phyloP scores from a whole-genome alignment of 2,888 invertebrate species.

The Petrolisthes cinctipes region DNA sequence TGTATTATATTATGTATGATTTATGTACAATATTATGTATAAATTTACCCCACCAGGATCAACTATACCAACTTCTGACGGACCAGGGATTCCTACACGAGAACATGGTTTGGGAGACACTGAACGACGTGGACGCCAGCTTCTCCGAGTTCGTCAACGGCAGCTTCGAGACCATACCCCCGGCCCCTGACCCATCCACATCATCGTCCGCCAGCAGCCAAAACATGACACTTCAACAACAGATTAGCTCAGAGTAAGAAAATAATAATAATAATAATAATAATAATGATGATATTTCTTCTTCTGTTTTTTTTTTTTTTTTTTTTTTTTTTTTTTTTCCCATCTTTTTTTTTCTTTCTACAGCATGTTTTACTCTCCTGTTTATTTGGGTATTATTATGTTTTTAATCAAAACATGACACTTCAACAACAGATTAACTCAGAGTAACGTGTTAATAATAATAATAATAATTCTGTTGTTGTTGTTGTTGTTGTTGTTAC shows the following conservation, averaged over 20 bases:
- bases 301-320: not conserved
- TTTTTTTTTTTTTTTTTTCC: not conserved
- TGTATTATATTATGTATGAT: not conserved
- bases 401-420: constrained; percentile 45
- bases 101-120: constrained; percentile 74
- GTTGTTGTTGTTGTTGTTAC: too few relatives aligned
- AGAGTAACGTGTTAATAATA: constrained; percentile 69
- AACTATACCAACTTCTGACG: constrained; percentile 73
- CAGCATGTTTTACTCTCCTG: not conserved
- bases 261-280: constrained; percentile 66
- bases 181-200: constrained; percentile 66
- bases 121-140: constrained; percentile 74
- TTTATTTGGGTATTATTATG: not conserved
- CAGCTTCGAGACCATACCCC: constrained; percentile 70
- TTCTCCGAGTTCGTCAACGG: constrained; percentile 72
- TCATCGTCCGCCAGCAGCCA: constrained; percentile 40
- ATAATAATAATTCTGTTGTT: constrained; percentile 67
- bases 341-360: not conserved
- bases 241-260: constrained; percentile 72
- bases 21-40: not conserved
- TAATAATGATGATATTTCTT: constrained; percentile 12
- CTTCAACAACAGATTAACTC: constrained; percentile 71
- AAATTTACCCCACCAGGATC: not conserved
- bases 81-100: constrained; percentile 74
- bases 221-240: constrained; percentile 68